Percentiles rank a stretch among this genome's conserved stretches.
phyloP scores from a whole-genome alignment of 2,797 vertebrate species.

The Neosalanx taihuensis region DNA sequence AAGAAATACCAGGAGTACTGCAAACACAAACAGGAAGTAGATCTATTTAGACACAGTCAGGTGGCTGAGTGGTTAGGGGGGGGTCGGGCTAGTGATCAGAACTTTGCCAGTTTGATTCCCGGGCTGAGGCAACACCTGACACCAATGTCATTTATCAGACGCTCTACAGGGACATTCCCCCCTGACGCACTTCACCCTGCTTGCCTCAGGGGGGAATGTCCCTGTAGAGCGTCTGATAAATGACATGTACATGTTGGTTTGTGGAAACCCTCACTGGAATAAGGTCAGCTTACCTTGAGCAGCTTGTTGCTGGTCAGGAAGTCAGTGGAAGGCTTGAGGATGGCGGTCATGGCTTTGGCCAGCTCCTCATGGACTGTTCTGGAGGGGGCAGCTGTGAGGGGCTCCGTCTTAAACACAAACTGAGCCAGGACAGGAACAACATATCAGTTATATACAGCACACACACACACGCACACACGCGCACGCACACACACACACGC shows the following conservation, averaged over 20 bases:
- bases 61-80: no score
- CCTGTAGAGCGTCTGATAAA: slow-evolving; percentile 12
- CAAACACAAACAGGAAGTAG: slow-evolving; percentile 18
- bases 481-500: no score
- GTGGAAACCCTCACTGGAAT: slow-evolving; percentile 1
- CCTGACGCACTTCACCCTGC: no score
- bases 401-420: slow-evolving; percentile 94
- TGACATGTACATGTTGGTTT: slow-evolving; percentile 8
- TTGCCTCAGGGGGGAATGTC: no score
- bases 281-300: slow-evolving; percentile 81
- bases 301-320: slow-evolving; percentile 98
- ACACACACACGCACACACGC: no score
- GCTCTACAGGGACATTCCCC: no score
- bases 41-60: no score
- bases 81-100: no score
- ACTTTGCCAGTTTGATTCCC: no score
- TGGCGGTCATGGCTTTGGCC: slow-evolving; percentile 94
- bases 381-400: slow-evolving; percentile 73
- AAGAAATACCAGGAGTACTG: slow-evolving; percentile 99
- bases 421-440: slow-evolving; percentile 48
- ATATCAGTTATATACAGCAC: not conserved
- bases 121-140: no score
- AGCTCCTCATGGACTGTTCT: slow-evolving; percentile 92
- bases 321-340: slow-evolving; percentile 96
- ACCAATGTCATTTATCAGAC: slow-evolving; percentile 34